Conservation (phyloP, 2,888 invertebrate genomes). For the Nomada flava region DNA sequence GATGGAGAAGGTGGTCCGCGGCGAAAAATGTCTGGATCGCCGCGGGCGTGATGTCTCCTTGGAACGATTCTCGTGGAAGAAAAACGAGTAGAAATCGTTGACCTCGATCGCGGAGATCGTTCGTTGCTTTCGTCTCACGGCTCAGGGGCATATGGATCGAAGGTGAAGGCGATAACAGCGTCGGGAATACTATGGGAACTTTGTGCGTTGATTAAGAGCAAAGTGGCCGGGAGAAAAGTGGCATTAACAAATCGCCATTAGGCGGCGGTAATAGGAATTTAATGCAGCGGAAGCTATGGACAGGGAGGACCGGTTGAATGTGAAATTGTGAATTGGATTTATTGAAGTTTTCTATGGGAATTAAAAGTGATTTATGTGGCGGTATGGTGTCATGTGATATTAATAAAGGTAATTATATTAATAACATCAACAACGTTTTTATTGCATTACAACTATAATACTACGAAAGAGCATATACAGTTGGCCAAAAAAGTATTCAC, state of each 20-base stretch:
- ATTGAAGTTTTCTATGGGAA: no score
- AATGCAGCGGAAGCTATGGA: background rate
- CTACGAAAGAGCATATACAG: no score
- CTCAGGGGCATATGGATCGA: slow-evolving; percentile 53
- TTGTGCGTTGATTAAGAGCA: slow-evolving; percentile 51
- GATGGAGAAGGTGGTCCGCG: slow-evolving; percentile 17
- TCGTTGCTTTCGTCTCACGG: slow-evolving; percentile 33
- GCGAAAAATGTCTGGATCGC: slow-evolving; percentile 63
- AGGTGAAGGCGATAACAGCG: slow-evolving; percentile 65
- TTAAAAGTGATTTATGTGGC: no score
- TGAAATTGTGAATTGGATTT: background rate
- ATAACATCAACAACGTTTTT: no score
- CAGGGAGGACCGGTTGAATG: background rate
- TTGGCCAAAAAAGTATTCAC: no score
- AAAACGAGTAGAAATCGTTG: slow-evolving; percentile 48
- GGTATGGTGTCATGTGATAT: no score
- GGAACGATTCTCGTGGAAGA: slow-evolving; percentile 36
- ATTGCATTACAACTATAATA: no score
- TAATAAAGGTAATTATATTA: no score
- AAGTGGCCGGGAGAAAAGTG: slow-evolving; percentile 48
- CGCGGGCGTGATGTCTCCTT: slow-evolving; percentile 39
- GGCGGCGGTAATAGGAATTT: slow-evolving; percentile 53
- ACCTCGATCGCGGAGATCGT: slow-evolving; percentile 48
- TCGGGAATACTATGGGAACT: slow-evolving; percentile 22
- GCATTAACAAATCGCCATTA: slow-evolving; percentile 60